Percentiles rank a stretch among this genome's conserved stretches.
Conservation (phyloP, 2,888 invertebrate species). For the Periphyllus acericola region DNA sequence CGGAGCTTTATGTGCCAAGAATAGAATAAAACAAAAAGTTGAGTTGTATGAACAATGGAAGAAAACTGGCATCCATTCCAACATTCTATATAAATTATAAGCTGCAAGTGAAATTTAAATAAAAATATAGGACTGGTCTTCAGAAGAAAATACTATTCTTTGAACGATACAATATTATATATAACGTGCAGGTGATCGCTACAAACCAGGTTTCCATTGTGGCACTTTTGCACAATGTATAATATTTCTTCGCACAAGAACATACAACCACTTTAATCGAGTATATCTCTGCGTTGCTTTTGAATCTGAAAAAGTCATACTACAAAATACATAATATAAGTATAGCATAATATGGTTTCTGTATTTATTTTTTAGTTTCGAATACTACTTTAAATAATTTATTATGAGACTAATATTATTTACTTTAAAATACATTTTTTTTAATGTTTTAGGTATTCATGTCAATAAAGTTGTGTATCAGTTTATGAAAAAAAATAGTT, state of each 20-base stretch:
- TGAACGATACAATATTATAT: not conserved
- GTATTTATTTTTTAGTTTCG: not conserved
- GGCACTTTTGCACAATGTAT: constrained; percentile 6
- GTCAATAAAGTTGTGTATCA: not conserved
- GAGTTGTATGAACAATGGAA: constrained; percentile 36
- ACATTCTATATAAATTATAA: constrained; percentile 30
- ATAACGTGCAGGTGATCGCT: not conserved
- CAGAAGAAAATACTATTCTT: constrained; percentile 32
- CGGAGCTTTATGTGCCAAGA: not conserved
- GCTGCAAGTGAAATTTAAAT: constrained; percentile 37
- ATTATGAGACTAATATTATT: not conserved
- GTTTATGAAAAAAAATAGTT: not conserved
- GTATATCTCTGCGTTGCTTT: not conserved
- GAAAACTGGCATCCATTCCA: not conserved
- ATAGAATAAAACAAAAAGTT: constrained; percentile 38
- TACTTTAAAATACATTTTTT: not conserved
- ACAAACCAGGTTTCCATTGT: constrained; percentile 31
- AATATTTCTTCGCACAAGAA: not conserved
- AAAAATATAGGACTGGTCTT: constrained; percentile 37
- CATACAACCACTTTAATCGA: not conserved
- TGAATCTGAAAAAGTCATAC: not conserved
- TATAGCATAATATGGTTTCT: not conserved
- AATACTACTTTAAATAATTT: not conserved
- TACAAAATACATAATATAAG: not conserved
- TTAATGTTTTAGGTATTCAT: not conserved